phyloP scores from a whole-genome alignment of 2,113 vertebrate species.

The Phocoena sinus region DNA sequence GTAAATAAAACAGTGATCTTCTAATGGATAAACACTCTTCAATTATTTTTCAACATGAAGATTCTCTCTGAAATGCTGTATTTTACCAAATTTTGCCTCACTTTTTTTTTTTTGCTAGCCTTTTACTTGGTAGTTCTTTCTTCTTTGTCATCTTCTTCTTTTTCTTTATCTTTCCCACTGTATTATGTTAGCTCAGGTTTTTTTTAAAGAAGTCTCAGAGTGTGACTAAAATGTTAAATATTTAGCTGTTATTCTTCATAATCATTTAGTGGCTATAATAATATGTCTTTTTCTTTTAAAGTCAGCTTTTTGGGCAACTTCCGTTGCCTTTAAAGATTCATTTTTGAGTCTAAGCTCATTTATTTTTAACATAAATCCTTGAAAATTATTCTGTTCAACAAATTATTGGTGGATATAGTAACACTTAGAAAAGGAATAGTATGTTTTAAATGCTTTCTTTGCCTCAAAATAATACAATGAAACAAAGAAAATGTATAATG shows the following conservation, averaged over 20 bases:
- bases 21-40: conserved; percentile 48
- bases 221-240: neutral
- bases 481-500: neutral
- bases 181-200: neutral
- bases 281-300: neutral
- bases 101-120: neutral
- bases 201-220: neutral
- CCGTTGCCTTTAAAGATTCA: neutral
- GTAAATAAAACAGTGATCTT: conserved; percentile 56
- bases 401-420: neutral
- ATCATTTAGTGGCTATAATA: neutral
- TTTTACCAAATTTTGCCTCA: neutral
- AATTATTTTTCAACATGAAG: conserved; percentile 56
- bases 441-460: conserved; percentile 10
- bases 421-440: neutral
- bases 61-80: conserved; percentile 11
- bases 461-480: neutral
- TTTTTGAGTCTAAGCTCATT: neutral
- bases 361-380: neutral
- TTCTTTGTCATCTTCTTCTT: neutral
- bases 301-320: neutral
- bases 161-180: neutral
- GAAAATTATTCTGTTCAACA: neutral
- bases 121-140: neutral
- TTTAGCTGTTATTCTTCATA: neutral